These are phyloP conservation scores for Phymastichus coffea DNA, from an alignment of 1,140 invertebrate species.

Conservation along the genomic window DNA sequence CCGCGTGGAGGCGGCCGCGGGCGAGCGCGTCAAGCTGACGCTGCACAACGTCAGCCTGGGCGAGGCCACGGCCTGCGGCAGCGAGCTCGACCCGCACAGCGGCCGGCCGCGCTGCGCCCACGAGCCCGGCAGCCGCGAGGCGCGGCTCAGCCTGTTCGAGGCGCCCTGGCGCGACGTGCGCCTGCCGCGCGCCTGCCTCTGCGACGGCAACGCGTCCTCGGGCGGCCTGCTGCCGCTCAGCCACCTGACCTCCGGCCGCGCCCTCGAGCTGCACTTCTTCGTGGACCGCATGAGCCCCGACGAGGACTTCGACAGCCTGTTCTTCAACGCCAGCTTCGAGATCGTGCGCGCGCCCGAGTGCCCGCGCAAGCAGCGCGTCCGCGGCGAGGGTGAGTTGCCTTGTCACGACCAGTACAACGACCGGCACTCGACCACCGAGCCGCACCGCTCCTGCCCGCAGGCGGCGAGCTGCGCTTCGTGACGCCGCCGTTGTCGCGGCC, in stretches of 20 bases:
- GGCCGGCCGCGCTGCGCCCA: constrained; percentile 61
- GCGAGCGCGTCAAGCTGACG: constrained; percentile 66
- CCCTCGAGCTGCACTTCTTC: constrained; percentile 65
- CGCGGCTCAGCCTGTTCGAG: constrained; percentile 64
- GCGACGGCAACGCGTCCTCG: constrained; percentile 63
- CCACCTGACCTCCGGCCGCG: constrained; percentile 64
- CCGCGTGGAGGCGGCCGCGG: constrained; percentile 67
- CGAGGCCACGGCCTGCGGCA: constrained; percentile 63
- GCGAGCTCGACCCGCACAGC: constrained; percentile 71
- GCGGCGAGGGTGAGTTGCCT: constrained; percentile 53
- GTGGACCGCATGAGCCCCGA: constrained; percentile 65
- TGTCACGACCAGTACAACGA: no score
- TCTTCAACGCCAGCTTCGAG: constrained; percentile 70
- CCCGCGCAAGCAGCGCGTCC: constrained; percentile 63
- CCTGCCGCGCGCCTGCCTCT: constrained; percentile 67
- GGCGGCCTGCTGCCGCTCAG: constrained; percentile 58
- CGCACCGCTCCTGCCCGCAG: no score
- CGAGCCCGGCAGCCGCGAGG: constrained; percentile 58
- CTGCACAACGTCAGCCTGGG: constrained; percentile 74
- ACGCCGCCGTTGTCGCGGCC: constrained; percentile 63
- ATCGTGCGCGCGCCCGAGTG: constrained; percentile 66
- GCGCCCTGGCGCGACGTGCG: constrained; percentile 66
- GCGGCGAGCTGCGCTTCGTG: constrained; percentile 62
- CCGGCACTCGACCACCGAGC: no score
- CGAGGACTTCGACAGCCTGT: constrained; percentile 70